Base-by-base conservation (phyloP, 2,888 invertebrate genomes). In the Volucella bombylans region DNA sequence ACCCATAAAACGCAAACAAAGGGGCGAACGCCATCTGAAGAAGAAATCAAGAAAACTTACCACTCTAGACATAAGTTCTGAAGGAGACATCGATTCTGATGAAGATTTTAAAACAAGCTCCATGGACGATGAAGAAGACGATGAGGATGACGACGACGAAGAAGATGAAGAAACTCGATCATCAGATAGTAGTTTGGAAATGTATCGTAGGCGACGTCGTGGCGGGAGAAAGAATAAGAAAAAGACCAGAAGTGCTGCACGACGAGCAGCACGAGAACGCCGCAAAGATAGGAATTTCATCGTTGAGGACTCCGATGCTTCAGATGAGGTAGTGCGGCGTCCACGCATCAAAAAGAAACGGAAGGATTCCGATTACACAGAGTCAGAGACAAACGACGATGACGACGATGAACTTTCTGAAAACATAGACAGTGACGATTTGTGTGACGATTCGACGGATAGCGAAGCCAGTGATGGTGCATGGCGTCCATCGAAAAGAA, bases 61-160 rank as follows among this genome's bases (percentile, higher is more conserved):
- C 89, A 95, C 95, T 61, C 92, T 97, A 67, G 96, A 97, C 88
- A 94, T 95, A n/a, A 94, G 95, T 54, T 96, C 96, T 50, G 96
- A 96, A 89, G 91, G 90, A 54, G 96, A 97, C 87, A 96, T 96
- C 90, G 95, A 94, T 74, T 96, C 96, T 0, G 98, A 98, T 89
- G 98, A 98, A 90, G 98, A 98, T 91, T 98, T 98, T 89, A 96
- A 97, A 90, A 96, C 91, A 0, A 91, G 97, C 52, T 95, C 95
- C 0, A 89, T 90, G 86, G 90, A 90, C 12, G 88, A 91, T 14
- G 93, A 93, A 1, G 93, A 93, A 2, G 93, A 92, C 38, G 93
- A 93, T 12, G 94, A 94, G 43, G 90, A 91, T 31, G 31, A 31
- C 4, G 93, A 93, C 2, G 93, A 93, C 2, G 93, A 92, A 38